phyloP scores from a whole-genome alignment of 1,140 invertebrate species.

The Tetraneura akinire region DNA sequence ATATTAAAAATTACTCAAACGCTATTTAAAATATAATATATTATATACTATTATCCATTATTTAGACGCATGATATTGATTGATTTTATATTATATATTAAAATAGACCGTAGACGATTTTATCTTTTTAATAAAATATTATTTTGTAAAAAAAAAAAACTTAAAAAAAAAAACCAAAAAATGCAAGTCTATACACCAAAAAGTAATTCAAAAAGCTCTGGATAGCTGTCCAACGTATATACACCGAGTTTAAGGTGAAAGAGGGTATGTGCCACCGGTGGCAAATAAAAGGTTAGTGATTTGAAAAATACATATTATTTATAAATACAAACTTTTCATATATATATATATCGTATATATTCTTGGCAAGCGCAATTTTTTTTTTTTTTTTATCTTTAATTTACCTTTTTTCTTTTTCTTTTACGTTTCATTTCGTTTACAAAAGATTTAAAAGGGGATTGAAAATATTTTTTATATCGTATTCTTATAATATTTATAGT shows the following conservation, averaged over 20 bases:
- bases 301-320: neutral
- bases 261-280: conserved; percentile 31
- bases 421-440: neutral
- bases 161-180: no score
- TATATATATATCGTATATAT: neutral
- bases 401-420: neutral
- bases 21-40: neutral
- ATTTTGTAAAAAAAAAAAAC: no score
- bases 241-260: conserved; percentile 16
- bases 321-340: conserved; percentile 30
- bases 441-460: neutral
- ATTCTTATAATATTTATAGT: conserved; percentile 18
- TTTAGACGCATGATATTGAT: neutral
- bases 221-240: neutral
- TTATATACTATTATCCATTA: neutral
- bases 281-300: conserved; percentile 31
- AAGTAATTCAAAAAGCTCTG: neutral
- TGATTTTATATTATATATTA: neutral
- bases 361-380: conserved; percentile 7
- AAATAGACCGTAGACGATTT: neutral
- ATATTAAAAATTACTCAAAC: neutral
- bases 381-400: conserved; percentile 32
- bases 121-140: conserved; percentile 6
- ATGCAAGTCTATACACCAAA: conserved; percentile 25
- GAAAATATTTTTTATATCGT: conserved; percentile 33